Conservation (phyloP, 1,140 invertebrate species). For the Leptonema lineaticorne region DNA sequence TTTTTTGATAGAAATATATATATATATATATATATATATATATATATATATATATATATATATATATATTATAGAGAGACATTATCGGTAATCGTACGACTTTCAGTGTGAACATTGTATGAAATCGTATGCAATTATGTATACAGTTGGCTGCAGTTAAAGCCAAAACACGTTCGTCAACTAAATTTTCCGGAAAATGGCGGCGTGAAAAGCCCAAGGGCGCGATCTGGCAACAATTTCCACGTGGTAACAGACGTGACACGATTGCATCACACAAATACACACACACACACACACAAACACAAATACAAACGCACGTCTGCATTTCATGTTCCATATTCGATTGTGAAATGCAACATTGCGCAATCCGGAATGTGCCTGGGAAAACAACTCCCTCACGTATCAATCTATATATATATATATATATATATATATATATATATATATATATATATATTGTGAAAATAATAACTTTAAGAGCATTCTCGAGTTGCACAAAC, state of each 20-base stretch:
- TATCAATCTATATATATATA: background rate
- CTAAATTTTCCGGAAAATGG: conserved; percentile 12
- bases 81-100: background rate
- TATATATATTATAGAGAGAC: background rate
- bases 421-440: too few relatives aligned
- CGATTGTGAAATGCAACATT: background rate
- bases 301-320: background rate
- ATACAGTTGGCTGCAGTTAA: background rate
- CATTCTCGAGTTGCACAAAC: too few relatives aligned
- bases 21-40: too few relatives aligned
- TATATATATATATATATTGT: too few relatives aligned
- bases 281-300: too few relatives aligned
- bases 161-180: background rate
- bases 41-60: background rate
- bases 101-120: background rate
- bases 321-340: background rate
- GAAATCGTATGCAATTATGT: background rate
- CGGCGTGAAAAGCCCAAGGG: conserved; percentile 2
- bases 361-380: background rate
- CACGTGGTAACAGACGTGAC: background rate
- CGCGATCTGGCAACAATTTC: background rate
- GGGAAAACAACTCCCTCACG: background rate
- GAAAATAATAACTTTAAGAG: too few relatives aligned
- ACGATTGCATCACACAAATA: background rate
- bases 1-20: too few relatives aligned